Percentiles rank a stretch among this genome's conserved stretches.
Conservation (phyloP, 2,113 vertebrate species). For the Irena cyanogastra region DNA sequence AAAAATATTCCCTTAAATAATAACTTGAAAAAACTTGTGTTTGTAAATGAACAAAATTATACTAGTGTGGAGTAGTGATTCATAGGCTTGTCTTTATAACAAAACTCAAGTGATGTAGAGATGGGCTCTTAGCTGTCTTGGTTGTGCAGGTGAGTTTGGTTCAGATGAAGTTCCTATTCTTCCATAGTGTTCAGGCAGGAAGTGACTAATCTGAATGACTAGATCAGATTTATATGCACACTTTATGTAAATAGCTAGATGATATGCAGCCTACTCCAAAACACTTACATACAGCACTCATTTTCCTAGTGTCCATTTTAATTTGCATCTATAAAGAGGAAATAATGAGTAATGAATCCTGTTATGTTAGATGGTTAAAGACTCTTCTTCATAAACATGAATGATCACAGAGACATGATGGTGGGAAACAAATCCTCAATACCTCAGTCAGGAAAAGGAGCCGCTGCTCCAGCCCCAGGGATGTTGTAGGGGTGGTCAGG, state of each 20-base stretch:
- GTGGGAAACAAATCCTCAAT: neutral
- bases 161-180: neutral
- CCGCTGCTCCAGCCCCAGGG: rapidly evolving
- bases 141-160: neutral
- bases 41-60: neutral
- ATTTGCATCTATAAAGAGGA: neutral
- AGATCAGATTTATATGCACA: neutral
- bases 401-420: neutral
- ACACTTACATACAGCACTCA: neutral
- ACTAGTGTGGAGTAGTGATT: neutral
- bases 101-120: neutral
- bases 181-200: neutral
- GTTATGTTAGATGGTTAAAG: neutral
- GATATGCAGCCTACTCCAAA: neutral
- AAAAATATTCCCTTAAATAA: neutral
- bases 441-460: neutral
- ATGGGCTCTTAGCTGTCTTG: neutral
- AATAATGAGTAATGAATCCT: neutral
- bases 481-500: neutral
- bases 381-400: neutral
- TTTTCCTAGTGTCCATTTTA: neutral
- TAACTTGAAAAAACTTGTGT: neutral
- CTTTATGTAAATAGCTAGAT: neutral
- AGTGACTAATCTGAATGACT: neutral
- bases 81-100: neutral